A percentile compares a stretch with the other conserved stretches of the same genome.
phyloP scores from a whole-genome alignment of 2,113 vertebrate genomes.

The Loxodonta africana region DNA sequence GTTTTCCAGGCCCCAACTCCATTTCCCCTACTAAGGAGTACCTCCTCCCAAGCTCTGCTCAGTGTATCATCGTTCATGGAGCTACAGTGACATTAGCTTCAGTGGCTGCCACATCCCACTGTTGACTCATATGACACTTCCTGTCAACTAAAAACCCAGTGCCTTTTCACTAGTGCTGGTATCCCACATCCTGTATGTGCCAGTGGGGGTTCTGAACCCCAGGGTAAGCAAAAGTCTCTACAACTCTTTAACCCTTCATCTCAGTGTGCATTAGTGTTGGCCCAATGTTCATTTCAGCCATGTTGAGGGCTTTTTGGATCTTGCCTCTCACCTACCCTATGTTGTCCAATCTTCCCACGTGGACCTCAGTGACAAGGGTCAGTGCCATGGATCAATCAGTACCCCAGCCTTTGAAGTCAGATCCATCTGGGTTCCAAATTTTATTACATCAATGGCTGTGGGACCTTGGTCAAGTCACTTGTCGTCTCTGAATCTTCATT shows the following conservation, averaged over 20 bases:
- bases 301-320: neutral
- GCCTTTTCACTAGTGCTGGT: constrained; percentile 67
- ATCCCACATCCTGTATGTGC: constrained; percentile 77
- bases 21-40: neutral
- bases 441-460: neutral
- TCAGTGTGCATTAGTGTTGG: neutral
- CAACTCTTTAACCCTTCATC: neutral
- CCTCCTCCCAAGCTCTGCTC: neutral
- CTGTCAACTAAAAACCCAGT: constrained; percentile 68
- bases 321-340: neutral
- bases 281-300: neutral
- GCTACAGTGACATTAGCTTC: neutral
- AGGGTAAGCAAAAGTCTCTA: neutral
- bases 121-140: constrained; percentile 73
- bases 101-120: neutral
- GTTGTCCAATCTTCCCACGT: neutral
- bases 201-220: neutral
- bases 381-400: neutral
- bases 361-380: neutral
- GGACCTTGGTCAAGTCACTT: neutral
- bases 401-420: neutral
- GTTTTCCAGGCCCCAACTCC: neutral
- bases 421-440: neutral
- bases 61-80: neutral
- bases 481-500: neutral